Base-by-base conservation (phyloP, 2,888 invertebrate genomes). In the Galeruca laticollis region DNA sequence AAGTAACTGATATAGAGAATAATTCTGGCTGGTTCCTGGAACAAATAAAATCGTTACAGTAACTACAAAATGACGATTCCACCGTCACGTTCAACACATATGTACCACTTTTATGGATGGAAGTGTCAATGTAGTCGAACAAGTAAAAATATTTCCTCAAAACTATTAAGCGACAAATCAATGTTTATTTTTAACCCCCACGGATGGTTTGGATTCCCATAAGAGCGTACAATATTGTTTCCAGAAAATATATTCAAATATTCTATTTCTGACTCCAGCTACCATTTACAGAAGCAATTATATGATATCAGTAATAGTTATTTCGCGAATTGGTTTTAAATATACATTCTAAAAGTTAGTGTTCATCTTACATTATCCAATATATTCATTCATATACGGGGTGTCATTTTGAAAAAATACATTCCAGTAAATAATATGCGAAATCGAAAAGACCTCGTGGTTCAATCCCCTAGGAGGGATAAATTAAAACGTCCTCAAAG, bases 31-130 rank as follows among this genome's bases (percentile, higher is more conserved):
- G 18, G 11, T 57, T 57, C 56, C 10, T 8, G 6, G 56, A 57
- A 57, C 5, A n/a, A 57, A 57, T 57, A 57, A 57, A 57, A 31
- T 57, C 35, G 18, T 31, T 57, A 1, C 18, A 31, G 18, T 31
- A 57, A 57, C 35, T 35, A 35, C 15, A 57, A 57, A 57, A 57
- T 35, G 56, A 57, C 56, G n/a, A 57, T 35, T 35, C 15, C 35
- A 35, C 33, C 56, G 56, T 57, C 56, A 57, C 56, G 56, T 57
- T 57, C 56, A 33, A 57, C 56, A 57, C 52, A 54, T 54, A 18
- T 54, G 52, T 21, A 26, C 26, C n/a, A 54, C 33, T 33, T 57
- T 57, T 18, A 57, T 35, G 56, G 56, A 33, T 57, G 35, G 35
- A 35, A 57, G 56, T 57, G 56, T 57, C 56, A 57, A 57, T 18